Percentiles rank a stretch among this genome's conserved stretches.
phyloP scores from a whole-genome alignment of 2,888 invertebrate species.

The Dryobotodes eremita region DNA sequence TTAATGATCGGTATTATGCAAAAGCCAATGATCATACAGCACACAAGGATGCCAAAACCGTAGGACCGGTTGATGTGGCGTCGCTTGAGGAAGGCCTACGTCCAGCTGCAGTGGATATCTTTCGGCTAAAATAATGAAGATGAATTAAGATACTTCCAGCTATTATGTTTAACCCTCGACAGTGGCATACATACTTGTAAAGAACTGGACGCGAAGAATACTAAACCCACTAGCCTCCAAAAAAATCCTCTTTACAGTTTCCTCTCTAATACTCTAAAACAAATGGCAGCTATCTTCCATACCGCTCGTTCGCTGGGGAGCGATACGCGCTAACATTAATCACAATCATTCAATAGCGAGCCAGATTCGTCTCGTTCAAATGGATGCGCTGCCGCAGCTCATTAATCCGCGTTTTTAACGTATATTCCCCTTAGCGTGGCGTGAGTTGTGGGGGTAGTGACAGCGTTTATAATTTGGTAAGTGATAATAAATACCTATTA shows the following conservation, averaged over 20 bases:
- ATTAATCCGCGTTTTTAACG: constrained; percentile 68
- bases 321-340: constrained; percentile 60
- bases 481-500: neutral
- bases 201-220: neutral
- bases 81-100: neutral
- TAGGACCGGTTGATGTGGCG: too few relatives aligned
- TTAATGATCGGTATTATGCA: neutral
- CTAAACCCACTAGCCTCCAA: neutral
- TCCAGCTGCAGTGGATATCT: neutral
- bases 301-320: constrained; percentile 14
- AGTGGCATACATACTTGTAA: neutral
- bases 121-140: neutral
- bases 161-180: neutral
- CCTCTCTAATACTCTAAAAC: neutral
- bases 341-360: constrained; percentile 67
- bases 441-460: constrained; percentile 17
- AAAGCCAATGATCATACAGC: neutral
- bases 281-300: constrained; percentile 20
- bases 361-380: constrained; percentile 63
- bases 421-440: constrained; percentile 44
- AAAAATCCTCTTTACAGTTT: constrained; percentile 3
- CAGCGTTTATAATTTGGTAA: constrained; percentile 14
- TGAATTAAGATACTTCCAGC: neutral
- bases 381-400: constrained; percentile 61
- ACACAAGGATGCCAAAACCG: too few relatives aligned